Base-by-base conservation (phyloP, 2,888 invertebrate species). In the Pseudococcus jackbeardsleyi region DNA sequence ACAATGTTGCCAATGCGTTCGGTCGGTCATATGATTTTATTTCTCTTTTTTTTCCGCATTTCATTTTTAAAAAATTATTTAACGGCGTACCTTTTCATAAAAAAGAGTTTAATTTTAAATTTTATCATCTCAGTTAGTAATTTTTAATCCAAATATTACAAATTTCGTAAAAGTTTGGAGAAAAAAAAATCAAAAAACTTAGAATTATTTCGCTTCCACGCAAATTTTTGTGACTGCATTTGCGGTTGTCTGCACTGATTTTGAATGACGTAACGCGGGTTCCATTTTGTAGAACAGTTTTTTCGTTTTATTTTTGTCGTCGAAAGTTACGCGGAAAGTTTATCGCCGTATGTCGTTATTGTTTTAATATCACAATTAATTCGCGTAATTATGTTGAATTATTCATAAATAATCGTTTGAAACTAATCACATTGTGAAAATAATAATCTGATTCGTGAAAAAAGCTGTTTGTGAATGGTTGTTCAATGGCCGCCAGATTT, bases 271-370 rank as follows among this genome's bases (percentile, higher is more conserved):
- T 9, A 4, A 5, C 68, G 26, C 1, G 17, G 9, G 68, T 26
- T 68, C 68, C 68, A 68, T 68, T 68, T 68, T 68, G 68, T 68
- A 68, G 68, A 68, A 26, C 22, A 68, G 26, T 26, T 68, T 68
- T 68, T 68, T 9, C 4, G 22, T 68, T 68, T 68, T 68, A 68
- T 68, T 68, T 11, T 6, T 0, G 2, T 11, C 26, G 68, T 1
- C 1, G 11, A 3, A 26, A 26, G 9, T 8, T 3, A 12, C 68
- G 26, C 68, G 68, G 0, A 1, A 26, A 68, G 26, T 26, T n/a
- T 8, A 19, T 6, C 12, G 5, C 19, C 6, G 50, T 59, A 17
- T 19, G 15, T 15, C 4, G n/a, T 59, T n/a, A n/a, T 17, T 17
- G 8, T n/a, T 59, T 59, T 4, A 11, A 68, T 68, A 15, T n/a